Evolutionary conservation across 2,888 invertebrate genomes (phyloP), one percentile per base, ranked within the genome.

Genomic region (Acrobasis suavella): DNA sequence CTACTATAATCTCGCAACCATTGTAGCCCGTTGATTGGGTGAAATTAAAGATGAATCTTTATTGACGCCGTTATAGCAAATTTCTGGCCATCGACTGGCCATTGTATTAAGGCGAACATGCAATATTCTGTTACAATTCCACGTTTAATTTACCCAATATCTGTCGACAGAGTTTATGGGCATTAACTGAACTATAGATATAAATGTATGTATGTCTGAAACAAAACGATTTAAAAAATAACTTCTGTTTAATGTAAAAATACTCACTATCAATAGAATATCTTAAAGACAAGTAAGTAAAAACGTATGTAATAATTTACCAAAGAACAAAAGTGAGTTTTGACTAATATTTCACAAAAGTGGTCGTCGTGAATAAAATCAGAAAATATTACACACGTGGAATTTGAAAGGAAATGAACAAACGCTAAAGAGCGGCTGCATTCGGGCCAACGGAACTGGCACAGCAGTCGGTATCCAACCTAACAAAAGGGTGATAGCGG

Each of bases 401-500:
- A 55, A 46, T 58, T 54, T 59, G 60, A 67, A 67, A 65, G 67
- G 64, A 70, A 70, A 73, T 75, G 75, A 76, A 78, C 75, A 72
- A 55, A 67, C 73, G 74, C 76, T 73, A 76, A 74, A 79, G 78
- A 75, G 80, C 75, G 73, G 73, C 75, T 86, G 85, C 86, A 83
- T 81, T 79, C 78, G 77, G 82, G 81, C 80, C 76, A 75, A 78
- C 86, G 86, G 86, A 86, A 87, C 85, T 83, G 83, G 87, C 84
- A 87, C 87, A 87, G 85, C 86, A 89, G 88, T 85, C 85, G 83
- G 89, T 86, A 86, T 88, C 86, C 88, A 85, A 81, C 80, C 85
- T 84, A 89, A 91, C 91, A 91, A 91, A 89, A 89, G 91, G 91
- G 89, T 89, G 91, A 91, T 90, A 90, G 89, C 90, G 86, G 87